Conservation (phyloP, 2,797 vertebrate species). For the Gila robusta region DNA sequence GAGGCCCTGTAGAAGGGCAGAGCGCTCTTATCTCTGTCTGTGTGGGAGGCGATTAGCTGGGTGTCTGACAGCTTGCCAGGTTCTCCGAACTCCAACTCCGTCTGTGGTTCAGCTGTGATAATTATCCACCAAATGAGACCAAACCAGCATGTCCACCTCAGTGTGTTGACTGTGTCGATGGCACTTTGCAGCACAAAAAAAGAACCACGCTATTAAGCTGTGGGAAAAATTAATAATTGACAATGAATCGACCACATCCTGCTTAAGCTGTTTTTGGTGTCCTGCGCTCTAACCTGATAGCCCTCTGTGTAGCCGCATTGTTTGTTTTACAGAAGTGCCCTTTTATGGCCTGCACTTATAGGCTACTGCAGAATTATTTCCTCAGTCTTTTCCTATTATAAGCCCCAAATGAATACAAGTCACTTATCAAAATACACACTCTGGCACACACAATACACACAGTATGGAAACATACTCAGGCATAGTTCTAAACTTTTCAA, state of each 20-base stretch:
- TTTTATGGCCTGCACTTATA: conserved; percentile 67
- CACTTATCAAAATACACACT: conserved; percentile 21
- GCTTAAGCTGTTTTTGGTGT: conserved; percentile 26
- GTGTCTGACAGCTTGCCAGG: conserved; percentile 37
- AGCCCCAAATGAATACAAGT: conserved; percentile 58
- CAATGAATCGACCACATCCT: conserved; percentile 13
- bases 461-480: not conserved
- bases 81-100: conserved; percentile 20
- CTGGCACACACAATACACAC: not conserved
- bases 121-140: conserved; percentile 36
- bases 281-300: conserved; percentile 6
- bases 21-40: conserved; percentile 63
- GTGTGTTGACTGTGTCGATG: not conserved
- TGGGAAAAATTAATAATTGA: conserved; percentile 12
- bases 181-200: not conserved
- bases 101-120: conserved; percentile 55
- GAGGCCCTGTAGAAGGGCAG: conserved; percentile 35
- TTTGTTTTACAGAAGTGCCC: conserved; percentile 63
- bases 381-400: conserved; percentile 59
- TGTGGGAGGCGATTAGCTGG: conserved; percentile 60
- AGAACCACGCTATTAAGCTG: not conserved
- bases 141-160: conserved; percentile 28
- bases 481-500: not conserved
- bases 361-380: conserved; percentile 43
- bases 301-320: conserved; percentile 45